A percentile compares a stretch with the other conserved stretches of the same genome.
Conservation (phyloP, 2,797 vertebrate species). For the Pantherophis vulpinus region DNA sequence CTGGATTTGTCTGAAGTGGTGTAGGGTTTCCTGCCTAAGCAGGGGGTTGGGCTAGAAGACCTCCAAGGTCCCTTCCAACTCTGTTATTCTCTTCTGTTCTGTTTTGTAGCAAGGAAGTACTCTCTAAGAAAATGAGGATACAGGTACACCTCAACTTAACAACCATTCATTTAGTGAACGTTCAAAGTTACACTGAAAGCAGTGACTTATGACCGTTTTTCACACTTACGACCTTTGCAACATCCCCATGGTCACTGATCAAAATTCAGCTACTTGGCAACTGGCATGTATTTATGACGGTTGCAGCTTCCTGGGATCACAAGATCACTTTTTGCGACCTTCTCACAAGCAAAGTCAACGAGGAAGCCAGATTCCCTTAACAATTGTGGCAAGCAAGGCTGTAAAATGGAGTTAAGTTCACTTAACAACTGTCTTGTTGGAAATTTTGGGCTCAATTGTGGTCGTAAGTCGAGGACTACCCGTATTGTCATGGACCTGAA, state of each 20-base stretch:
- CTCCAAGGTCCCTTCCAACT: background rate
- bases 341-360: no score
- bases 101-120: no score
- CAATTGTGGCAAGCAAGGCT: no score
- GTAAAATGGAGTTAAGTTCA: no score
- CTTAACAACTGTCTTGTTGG: no score
- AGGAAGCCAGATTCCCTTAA: background rate
- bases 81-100: background rate
- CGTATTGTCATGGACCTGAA: slow-evolving; percentile 48
- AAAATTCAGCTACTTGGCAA: background rate
- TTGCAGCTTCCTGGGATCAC: no score
- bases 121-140: no score
- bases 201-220: background rate
- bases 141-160: no score
- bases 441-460: background rate
- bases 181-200: background rate
- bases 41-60: background rate
- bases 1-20: background rate
- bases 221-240: background rate
- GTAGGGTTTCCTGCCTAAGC: background rate
- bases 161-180: background rate
- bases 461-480: background rate
- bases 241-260: background rate
- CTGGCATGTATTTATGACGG: no score
- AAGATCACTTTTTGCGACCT: no score